Percentiles rank a stretch among this genome's conserved stretches.
These are phyloP conservation scores for Asteroscopus sphinx DNA, from an alignment of 2,888 invertebrate genomes.

Conservation along the genomic window DNA sequence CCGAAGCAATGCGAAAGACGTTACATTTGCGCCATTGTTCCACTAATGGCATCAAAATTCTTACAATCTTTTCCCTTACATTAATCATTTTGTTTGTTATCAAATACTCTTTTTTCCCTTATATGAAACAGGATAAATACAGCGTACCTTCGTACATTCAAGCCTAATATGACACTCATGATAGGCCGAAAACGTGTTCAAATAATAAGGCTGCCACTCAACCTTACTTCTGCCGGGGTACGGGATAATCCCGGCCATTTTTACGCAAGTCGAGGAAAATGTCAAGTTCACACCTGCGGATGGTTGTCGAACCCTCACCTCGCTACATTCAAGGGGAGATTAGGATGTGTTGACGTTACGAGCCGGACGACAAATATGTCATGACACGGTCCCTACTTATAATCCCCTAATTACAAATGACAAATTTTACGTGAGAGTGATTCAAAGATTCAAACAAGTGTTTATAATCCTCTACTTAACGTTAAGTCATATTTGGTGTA, in stretches of 20 bases:
- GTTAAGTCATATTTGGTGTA: too few species aligned
- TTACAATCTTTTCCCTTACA: conserved; percentile 45
- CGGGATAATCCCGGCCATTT: conserved; percentile 55
- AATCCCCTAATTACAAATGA: too few species aligned
- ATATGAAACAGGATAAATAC: conserved; percentile 35
- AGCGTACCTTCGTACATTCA: conserved; percentile 14
- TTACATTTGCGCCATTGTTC: conserved; percentile 33
- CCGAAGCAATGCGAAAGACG: conserved; percentile 4
- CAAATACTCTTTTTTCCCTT: conserved; percentile 32
- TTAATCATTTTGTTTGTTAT: conserved; percentile 45
- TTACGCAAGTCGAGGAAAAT: conserved; percentile 49
- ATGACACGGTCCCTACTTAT: too few species aligned
- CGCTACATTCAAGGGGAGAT: conserved; percentile 43
- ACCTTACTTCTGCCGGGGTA: conserved; percentile 24
- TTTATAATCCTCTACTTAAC: too few species aligned
- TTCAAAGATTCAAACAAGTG: too few species aligned
- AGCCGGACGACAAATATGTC: conserved; percentile 21
- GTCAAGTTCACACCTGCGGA: conserved; percentile 62
- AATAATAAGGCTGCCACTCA: conserved; percentile 59
- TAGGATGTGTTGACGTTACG: conserved; percentile 34
- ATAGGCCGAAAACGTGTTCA: conserved; percentile 51
- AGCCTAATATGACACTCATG: conserved; percentile 35
- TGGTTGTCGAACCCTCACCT: conserved; percentile 45
- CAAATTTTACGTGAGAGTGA: too few species aligned
- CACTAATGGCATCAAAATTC: conserved; percentile 42